phyloP scores from a whole-genome alignment of 2,888 invertebrate species.

The Atethmia centrago region DNA sequence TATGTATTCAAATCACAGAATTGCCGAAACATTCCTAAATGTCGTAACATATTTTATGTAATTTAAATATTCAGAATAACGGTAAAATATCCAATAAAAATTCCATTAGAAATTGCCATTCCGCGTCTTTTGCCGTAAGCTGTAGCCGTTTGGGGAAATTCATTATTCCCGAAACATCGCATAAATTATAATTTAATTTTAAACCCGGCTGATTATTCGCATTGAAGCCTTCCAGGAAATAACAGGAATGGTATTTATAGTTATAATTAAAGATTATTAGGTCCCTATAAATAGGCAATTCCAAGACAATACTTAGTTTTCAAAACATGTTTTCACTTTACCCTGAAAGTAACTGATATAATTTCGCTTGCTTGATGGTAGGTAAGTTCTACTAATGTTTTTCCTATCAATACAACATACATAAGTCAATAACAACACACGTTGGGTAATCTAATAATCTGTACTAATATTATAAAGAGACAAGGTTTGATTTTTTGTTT shows the following conservation, averaged over 20 bases:
- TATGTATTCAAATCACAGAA: slow-evolving; percentile 45
- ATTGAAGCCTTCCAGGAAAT: slow-evolving; percentile 30
- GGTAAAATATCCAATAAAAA: slow-evolving; percentile 46
- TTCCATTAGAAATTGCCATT: slow-evolving; percentile 50
- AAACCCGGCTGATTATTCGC: slow-evolving; percentile 25
- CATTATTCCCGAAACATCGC: slow-evolving; percentile 50
- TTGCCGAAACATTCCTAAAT: slow-evolving; percentile 27
- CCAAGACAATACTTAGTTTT: background rate
- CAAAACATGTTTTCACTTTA: background rate
- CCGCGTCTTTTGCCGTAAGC: slow-evolving; percentile 28
- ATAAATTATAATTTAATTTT: slow-evolving; percentile 58
- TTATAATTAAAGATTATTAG: slow-evolving; percentile 22
- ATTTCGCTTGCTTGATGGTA: background rate
- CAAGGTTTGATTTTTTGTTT: too few relatives aligned
- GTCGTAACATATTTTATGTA: slow-evolving; percentile 32
- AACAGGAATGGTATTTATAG: slow-evolving; percentile 13
- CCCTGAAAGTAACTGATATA: background rate
- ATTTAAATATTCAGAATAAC: slow-evolving; percentile 47
- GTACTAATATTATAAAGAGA: too few relatives aligned
- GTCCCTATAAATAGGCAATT: background rate
- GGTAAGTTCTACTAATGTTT: background rate
- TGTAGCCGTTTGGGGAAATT: slow-evolving; percentile 43
- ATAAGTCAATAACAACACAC: background rate
- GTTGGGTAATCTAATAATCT: background rate
- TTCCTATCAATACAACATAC: background rate